Percentiles rank a stretch among this genome's conserved stretches.
Conservation (phyloP, 2,113 vertebrate species). For the Mormoops blainvillei region DNA sequence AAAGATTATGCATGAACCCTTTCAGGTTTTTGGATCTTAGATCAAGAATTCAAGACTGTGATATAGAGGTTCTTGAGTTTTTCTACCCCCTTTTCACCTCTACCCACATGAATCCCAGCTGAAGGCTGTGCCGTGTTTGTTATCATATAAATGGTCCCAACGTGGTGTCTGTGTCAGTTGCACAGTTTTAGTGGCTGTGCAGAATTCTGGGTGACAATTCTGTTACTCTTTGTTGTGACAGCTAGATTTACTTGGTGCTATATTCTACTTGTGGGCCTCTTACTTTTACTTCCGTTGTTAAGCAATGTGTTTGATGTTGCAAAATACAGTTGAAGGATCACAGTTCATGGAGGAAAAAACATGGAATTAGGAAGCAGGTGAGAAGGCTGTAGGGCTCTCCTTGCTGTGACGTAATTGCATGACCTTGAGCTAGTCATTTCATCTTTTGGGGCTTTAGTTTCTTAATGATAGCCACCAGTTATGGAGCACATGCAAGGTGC, state of each 20-base stretch:
- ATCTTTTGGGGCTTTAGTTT: neutral
- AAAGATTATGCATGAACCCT: neutral
- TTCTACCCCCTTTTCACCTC: neutral
- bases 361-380: neutral
- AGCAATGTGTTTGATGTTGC: neutral
- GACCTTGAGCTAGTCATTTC: neutral
- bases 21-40: neutral
- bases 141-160: neutral
- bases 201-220: neutral
- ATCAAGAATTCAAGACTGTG: neutral
- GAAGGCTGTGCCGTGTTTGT: neutral
- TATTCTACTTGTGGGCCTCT: neutral
- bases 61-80: neutral
- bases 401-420: neutral
- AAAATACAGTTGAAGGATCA: neutral
- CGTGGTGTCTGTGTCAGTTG: neutral
- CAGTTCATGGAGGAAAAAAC: neutral
- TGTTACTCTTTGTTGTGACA: neutral
- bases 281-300: neutral
- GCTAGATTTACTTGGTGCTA: neutral
- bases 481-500: neutral
- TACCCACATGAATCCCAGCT: neutral
- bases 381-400: neutral
- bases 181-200: neutral
- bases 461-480: neutral